Evolutionary conservation across 1,140 invertebrate genomes (phyloP), one percentile per base, ranked within the genome.

Genomic region (Ceratina calcarata): DNA sequence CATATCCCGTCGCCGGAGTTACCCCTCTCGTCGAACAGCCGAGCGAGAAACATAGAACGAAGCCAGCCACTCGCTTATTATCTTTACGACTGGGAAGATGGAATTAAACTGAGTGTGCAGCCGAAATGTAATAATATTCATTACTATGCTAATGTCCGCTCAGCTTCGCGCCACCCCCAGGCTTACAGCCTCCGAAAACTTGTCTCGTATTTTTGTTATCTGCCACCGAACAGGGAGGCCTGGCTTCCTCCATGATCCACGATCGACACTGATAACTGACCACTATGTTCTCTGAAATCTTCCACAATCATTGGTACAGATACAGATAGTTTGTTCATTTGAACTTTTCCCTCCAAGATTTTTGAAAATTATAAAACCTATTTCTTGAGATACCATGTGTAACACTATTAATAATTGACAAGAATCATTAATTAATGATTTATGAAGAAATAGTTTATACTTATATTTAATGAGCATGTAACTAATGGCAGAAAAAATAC

Each of bases 51-150:
- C 78, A 82, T 78, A 81, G 84, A 81, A 81, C 78, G 77, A 81
- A 86, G 71, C 67, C 87, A 87, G 82, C 90, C 85, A 89, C 89
- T 87, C 89, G 91, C 92, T 93, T 93, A 93, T 93, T 93, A 93
- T 93, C 92, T 93, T 93, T 93, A 93, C 89, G 92, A 93, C 90
- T 89, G 85, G 87, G 87, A 91, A 93, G 92, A 93, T 93, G 92
- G 89, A 93, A 93, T 93, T 93, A 93, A 93, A 93, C 91, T 89
- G 91, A 92, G 91, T 86, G 87, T 90, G 90, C 87, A 87, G 88
- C 91, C 91, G 86, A 92, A 93, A 92, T 92, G 91, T 92, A 93
- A 93, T 92, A 92, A 92, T 93, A 93, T 93, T 93, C 92, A 93
- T 93, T 93, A 93, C 91, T 92, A 93, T 93, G 92, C 91, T 93